Conservation (phyloP, 2,113 vertebrate species). For the Eulacestoma nigropectus region DNA sequence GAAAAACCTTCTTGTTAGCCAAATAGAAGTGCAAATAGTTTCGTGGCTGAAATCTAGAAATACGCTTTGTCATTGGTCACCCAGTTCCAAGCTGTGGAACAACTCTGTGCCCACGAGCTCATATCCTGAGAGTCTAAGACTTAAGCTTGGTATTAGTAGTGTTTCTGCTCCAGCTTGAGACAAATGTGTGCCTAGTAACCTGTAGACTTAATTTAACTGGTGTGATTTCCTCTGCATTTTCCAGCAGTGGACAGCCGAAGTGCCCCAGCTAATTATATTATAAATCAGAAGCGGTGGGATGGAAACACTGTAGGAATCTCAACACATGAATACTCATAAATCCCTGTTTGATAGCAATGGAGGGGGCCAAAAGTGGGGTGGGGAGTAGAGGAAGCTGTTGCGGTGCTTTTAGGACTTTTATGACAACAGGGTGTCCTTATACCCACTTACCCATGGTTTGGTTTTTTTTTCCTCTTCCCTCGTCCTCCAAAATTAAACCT, state of each 20-base stretch:
- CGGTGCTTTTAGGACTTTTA: slow-evolving; percentile 22
- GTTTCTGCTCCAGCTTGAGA: background rate
- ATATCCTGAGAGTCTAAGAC: background rate
- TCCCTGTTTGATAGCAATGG: slow-evolving; percentile 11
- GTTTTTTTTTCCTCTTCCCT: background rate
- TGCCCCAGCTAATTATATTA: slow-evolving; percentile 48
- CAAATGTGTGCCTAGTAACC: slow-evolving; percentile 27
- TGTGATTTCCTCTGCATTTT: slow-evolving; percentile 44
- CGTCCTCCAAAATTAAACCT: slow-evolving; percentile 64
- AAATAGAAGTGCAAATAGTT: background rate
- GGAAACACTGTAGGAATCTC: slow-evolving; percentile 42
- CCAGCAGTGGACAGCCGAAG: slow-evolving; percentile 55
- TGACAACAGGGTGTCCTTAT: slow-evolving; percentile 53
- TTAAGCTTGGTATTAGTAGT: background rate
- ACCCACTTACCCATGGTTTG: background rate
- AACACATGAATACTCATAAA: slow-evolving; percentile 24
- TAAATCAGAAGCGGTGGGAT: slow-evolving; percentile 51
- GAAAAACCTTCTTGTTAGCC: slow-evolving; percentile 11
- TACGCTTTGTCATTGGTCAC: background rate
- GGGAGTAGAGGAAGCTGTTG: background rate
- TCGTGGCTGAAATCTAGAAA: background rate
- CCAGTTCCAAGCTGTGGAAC: background rate
- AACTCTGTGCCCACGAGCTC: background rate
- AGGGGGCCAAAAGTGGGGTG: background rate
- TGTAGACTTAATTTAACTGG: slow-evolving; percentile 52